Percentiles rank a stretch among this genome's conserved stretches.
Evolutionary conservation across 1,140 invertebrate species (phyloP).

Genomic region (Drosophila dunni): DNA sequence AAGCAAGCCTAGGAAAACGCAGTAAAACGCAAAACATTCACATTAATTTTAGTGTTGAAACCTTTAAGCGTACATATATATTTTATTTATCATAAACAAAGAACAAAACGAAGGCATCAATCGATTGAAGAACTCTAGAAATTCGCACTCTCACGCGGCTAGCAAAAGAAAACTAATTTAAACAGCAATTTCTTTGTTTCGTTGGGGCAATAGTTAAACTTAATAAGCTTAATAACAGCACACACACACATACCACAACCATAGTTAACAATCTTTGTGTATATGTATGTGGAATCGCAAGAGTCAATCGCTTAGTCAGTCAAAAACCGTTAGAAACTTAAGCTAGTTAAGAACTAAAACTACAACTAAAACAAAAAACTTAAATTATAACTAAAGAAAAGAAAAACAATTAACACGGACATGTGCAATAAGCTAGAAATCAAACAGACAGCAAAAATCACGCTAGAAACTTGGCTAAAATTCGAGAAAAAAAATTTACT

Average conservation of each 20-base stretch:
- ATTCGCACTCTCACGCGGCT: slow-evolving; percentile 66
- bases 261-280: slow-evolving; percentile 12
- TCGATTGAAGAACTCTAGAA: slow-evolving; percentile 16
- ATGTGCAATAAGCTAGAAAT: slow-evolving; percentile 48
- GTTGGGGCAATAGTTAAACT: slow-evolving; percentile 48
- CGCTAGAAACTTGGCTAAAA: slow-evolving; percentile 17
- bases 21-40: slow-evolving; percentile 67
- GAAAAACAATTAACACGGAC: slow-evolving; percentile 19
- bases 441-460: slow-evolving; percentile 21
- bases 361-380: slow-evolving; percentile 17
- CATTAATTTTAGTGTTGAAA: slow-evolving; percentile 75
- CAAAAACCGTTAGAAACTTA: slow-evolving; percentile 45
- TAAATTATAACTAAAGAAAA: slow-evolving; percentile 18
- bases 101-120: slow-evolving; percentile 14
- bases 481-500: slow-evolving; percentile 12
- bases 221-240: slow-evolving; percentile 44
- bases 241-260: slow-evolving; percentile 16
- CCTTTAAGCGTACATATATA: slow-evolving; percentile 29
- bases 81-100: slow-evolving; percentile 49
- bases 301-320: slow-evolving; percentile 55
- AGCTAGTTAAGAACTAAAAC: slow-evolving; percentile 49
- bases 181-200: slow-evolving; percentile 3
- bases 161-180: slow-evolving; percentile 1
- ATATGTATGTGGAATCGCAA: slow-evolving; percentile 22
- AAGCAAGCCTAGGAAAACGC: slow-evolving; percentile 13